Base-by-base conservation (phyloP, 2,797 vertebrate genomes). In the Esox lucius region DNA sequence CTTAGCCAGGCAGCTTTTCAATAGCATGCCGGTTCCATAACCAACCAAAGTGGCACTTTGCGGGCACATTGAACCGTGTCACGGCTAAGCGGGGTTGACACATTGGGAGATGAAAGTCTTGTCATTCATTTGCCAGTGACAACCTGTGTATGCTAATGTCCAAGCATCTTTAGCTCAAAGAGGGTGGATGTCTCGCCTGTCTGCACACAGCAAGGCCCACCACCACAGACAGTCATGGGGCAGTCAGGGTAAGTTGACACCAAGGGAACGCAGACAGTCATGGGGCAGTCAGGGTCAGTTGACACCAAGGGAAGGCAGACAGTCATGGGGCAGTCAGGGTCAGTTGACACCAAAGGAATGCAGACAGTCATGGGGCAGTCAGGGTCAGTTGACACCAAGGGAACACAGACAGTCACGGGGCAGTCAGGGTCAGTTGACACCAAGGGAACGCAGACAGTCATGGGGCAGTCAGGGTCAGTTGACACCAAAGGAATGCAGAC, bases 91-190 rank as follows among this genome's bases (percentile, higher is more conserved):
- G 78, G 87, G 90, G 84, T 75, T 88, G 92, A 92, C 92, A 88
- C 81, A 46, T 74, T 0, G 85, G 84, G 87, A 92, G 91, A 93
- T 92, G 91, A 91, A 90, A 93, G 89, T 88, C 85, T 85, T 92
- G 91, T 92, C 90, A 87, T 91, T 92, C 91, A 89, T 92, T 92
- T 92, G 66, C 85, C 78, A 69, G 83, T 84, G 90, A 92, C 91
- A 90, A 88, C 85, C 87, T 78, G 80, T 84, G 89, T 90, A 91
- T 91, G 91, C 89, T 91, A 90, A 92, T 91, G 88, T 92, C 91
- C 90, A 72, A 84, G 86, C 86, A 59, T 87, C 86, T 91, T 90
- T 86, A 87, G 86, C 81, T 88, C 80, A 78, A 72, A 68, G 79
- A 74, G 79, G 8, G 56, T 6, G 22, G 84, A 86, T 81, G 65